Conservation (phyloP, 2,888 invertebrate species). For the Rutpela maculata region DNA sequence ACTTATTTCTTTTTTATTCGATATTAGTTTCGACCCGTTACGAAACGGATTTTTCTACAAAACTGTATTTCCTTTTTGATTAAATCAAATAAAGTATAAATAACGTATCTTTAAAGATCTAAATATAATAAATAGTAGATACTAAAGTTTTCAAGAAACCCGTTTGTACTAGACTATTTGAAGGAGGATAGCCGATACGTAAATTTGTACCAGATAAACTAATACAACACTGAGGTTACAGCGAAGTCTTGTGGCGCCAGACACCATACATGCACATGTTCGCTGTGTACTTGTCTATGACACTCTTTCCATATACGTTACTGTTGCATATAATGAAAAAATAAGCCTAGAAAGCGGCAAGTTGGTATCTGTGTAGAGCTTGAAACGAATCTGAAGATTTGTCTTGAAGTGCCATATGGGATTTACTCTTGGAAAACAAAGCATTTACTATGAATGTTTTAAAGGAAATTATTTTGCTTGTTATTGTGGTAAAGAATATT, state of each 20-base stretch:
- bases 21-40: no score
- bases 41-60: no score
- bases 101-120: no score
- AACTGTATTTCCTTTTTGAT: no score
- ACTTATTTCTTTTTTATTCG: no score
- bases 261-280: conserved; percentile 56
- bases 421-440: no score
- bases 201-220: conserved; percentile 49
- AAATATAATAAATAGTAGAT: neutral
- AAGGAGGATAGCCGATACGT: conserved; percentile 47
- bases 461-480: no score
- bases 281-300: conserved; percentile 49
- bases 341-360: conserved; percentile 41
- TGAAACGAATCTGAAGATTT: neutral
- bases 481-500: no score
- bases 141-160: conserved; percentile 1
- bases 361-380: conserved; percentile 22
- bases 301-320: conserved; percentile 54
- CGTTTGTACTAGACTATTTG: conserved; percentile 24
- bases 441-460: no score
- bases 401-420: conserved; percentile 4
- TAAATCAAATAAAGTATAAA: no score
- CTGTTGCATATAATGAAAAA: conserved; percentile 32
- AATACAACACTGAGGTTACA: conserved; percentile 39
- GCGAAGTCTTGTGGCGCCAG: conserved; percentile 52